These are phyloP conservation scores for Triplophysa siluroides DNA, from an alignment of 2,113 vertebrate species.

Conservation along the genomic window DNA sequence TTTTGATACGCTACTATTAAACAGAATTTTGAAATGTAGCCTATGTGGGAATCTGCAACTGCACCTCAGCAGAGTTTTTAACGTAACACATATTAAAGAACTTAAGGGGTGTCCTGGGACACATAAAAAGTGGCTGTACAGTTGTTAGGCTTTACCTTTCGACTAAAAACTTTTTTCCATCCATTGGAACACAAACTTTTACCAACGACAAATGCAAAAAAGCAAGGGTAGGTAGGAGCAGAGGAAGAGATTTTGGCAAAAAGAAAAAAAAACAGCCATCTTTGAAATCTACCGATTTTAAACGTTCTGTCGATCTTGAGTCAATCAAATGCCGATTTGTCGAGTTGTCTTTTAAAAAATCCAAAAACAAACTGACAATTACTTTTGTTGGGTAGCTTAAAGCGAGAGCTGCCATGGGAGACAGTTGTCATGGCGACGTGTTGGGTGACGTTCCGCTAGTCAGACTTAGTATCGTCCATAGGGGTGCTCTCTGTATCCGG, in stretches of 20 bases:
- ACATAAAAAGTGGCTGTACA: constrained; percentile 69
- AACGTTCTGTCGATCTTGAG: constrained; percentile 67
- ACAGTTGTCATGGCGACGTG: constrained; percentile 72
- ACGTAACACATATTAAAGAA: constrained; percentile 74
- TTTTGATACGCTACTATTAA: constrained; percentile 74
- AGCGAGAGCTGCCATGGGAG: constrained; percentile 77
- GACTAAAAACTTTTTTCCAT: constrained; percentile 68
- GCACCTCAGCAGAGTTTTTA: constrained; percentile 79
- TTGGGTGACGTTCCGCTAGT: constrained; percentile 60
- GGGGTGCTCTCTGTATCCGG: constrained; percentile 92
- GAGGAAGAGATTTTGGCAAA: constrained; percentile 59
- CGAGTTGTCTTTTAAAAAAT: constrained; percentile 69
- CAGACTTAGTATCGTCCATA: constrained; percentile 92
- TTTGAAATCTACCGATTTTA: constrained; percentile 63
- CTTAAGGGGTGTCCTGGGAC: constrained; percentile 69
- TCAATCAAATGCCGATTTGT: constrained; percentile 68
- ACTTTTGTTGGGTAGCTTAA: constrained; percentile 82
- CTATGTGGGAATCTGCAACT: constrained; percentile 99
- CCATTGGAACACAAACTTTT: constrained; percentile 62
- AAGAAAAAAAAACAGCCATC: constrained; percentile 59
- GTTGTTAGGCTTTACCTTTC: constrained; percentile 59
- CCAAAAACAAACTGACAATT: constrained; percentile 81
- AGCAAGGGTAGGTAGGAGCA: constrained; percentile 62
- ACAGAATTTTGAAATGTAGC: constrained; percentile 99
- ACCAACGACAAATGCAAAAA: constrained; percentile 75